These are phyloP conservation scores for Synergus japonicus DNA, from an alignment of 2,888 invertebrate species.

Conservation along the genomic window DNA sequence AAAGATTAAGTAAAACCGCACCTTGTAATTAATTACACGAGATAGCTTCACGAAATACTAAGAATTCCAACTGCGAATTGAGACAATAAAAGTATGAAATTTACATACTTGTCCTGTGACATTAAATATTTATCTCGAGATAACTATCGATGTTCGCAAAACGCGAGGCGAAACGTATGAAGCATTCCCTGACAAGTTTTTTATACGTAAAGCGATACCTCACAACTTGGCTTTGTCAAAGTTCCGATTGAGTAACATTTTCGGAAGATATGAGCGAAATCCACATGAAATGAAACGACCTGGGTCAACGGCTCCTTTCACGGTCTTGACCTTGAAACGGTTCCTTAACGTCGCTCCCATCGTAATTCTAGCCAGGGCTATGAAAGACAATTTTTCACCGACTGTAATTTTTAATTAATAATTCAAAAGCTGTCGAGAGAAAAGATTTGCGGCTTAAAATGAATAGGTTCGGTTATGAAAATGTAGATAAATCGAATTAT, in stretches of 20 bases:
- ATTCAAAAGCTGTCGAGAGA: constrained; percentile 21
- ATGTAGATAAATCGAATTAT: constrained; percentile 38
- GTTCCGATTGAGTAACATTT: not conserved
- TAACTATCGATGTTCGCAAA: constrained; percentile 7
- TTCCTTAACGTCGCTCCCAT: constrained; percentile 57
- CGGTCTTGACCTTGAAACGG: constrained; percentile 56
- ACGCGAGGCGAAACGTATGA: not conserved
- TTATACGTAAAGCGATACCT: not conserved
- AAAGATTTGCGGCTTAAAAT: constrained; percentile 28
- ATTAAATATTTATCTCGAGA: constrained; percentile 30
- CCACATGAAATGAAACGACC: constrained; percentile 61
- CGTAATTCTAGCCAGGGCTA: constrained; percentile 11
- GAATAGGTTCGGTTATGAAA: constrained; percentile 30
- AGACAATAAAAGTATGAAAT: constrained; percentile 37
- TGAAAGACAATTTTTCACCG: constrained; percentile 37
- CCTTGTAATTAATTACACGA: constrained; percentile 30
- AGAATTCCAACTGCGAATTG: constrained; percentile 40
- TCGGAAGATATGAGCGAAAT: not conserved
- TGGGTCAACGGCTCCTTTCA: constrained; percentile 63
- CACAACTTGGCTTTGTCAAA: not conserved
- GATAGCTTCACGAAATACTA: constrained; percentile 22
- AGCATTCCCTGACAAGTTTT: constrained; percentile 1
- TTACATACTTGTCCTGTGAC: constrained; percentile 32
- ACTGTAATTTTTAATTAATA: constrained; percentile 38
- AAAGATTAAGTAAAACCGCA: constrained; percentile 26